Percentiles rank a stretch among this genome's conserved stretches.
phyloP scores from a whole-genome alignment of 2,113 vertebrate species.

The Cichladusa arquata region DNA sequence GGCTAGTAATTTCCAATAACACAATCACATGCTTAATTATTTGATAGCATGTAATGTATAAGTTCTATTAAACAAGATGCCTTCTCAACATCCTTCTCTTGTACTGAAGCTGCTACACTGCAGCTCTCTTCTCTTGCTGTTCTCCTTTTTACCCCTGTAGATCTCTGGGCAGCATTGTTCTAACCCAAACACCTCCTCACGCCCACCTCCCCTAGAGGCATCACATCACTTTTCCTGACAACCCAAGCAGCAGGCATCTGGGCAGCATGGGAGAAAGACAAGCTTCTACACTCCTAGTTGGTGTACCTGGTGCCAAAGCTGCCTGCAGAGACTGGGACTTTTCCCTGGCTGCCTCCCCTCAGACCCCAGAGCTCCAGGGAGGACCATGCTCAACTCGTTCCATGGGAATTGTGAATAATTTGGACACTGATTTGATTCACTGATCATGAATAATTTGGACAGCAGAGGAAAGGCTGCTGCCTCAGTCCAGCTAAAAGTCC shows the following conservation, averaged over 20 bases:
- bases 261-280: neutral
- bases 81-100: neutral
- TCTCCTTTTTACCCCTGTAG: neutral
- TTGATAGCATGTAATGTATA: neutral
- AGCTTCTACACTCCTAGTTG: rapidly evolving
- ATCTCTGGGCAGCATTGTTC: neutral
- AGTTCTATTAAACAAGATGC: neutral
- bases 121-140: neutral
- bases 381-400: neutral
- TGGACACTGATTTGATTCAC: neutral
- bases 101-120: neutral
- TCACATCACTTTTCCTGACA: neutral
- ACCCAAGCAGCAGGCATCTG: neutral
- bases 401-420: neutral
- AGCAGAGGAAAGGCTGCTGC: neutral
- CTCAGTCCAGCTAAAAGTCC: neutral
- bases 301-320: neutral
- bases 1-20: neutral
- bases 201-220: neutral
- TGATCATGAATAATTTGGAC: too few species aligned
- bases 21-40: neutral
- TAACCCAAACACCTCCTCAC: neutral
- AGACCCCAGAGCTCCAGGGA: neutral
- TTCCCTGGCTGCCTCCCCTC: neutral
- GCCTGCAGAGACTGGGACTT: neutral